These are phyloP conservation scores for Elegia similella DNA, from an alignment of 2,888 invertebrate genomes.

Conservation along the genomic window DNA sequence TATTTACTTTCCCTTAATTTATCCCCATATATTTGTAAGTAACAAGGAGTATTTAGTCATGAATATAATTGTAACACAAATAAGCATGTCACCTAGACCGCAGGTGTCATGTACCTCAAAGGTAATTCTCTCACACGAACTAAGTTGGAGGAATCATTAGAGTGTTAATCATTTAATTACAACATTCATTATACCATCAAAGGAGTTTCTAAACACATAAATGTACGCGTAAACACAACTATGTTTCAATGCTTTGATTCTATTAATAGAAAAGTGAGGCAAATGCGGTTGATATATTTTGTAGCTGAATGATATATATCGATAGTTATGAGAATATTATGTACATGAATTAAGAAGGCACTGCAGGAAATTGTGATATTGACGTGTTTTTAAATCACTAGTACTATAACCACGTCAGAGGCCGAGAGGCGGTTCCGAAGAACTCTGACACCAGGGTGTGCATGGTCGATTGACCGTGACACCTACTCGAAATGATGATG, in stretches of 20 bases:
- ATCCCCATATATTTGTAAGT: too few species aligned
- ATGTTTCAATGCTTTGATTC: neutral
- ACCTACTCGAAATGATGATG: too few species aligned
- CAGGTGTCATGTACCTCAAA: constrained; percentile 15
- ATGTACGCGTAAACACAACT: neutral
- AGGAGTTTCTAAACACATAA: constrained; percentile 2
- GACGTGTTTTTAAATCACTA: too few species aligned
- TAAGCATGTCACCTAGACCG: neutral
- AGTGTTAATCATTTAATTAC: constrained; percentile 18
- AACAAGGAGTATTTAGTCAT: neutral
- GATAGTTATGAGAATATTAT: too few species aligned
- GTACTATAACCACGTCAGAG: too few species aligned
- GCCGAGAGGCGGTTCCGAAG: too few species aligned
- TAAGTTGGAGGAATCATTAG: constrained; percentile 6
- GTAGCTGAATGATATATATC: too few species aligned
- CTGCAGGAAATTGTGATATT: too few species aligned
- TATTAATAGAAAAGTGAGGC: neutral
- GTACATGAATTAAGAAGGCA: too few species aligned
- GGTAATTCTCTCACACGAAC: constrained; percentile 11
- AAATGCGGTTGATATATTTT: neutral
- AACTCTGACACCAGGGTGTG: too few species aligned
- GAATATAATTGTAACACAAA: neutral
- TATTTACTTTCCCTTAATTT: too few species aligned
- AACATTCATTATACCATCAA: constrained; percentile 14
- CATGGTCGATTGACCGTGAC: too few species aligned